Percentiles rank a stretch among this genome's conserved stretches.
Conservation (phyloP, 2,113 vertebrate genomes). For the Proterorhinus semilunaris region DNA sequence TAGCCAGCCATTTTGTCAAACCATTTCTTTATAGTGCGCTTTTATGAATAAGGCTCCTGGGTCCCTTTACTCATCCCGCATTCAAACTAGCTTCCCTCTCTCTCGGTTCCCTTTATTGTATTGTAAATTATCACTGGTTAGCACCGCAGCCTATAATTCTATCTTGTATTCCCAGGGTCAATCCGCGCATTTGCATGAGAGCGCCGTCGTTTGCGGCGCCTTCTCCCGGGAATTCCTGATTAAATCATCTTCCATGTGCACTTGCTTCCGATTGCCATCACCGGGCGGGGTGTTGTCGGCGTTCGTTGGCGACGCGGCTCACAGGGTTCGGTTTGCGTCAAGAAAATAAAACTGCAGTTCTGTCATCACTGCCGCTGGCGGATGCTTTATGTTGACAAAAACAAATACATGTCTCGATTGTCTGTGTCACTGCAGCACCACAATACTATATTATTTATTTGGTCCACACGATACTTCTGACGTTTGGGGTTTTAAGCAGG, state of each 20-base stretch:
- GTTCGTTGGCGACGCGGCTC: too few relatives aligned
- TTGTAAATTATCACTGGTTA: conserved; percentile 10
- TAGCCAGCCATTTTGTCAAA: conserved; percentile 8
- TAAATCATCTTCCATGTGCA: conserved; percentile 48
- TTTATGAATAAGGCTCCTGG: conserved; percentile 11
- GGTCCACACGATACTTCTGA: too few relatives aligned
- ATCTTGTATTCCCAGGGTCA: conserved; percentile 5
- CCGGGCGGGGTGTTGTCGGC: conserved; percentile 8
- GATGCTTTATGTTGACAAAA: too few relatives aligned
- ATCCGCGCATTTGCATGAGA: conserved; percentile 7
- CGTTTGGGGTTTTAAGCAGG: too few relatives aligned
- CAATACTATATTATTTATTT: too few relatives aligned
- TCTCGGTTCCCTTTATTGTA: not conserved
- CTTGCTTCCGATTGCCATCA: conserved; percentile 40
- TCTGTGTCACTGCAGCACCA: too few relatives aligned
- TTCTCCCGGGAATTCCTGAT: conserved; percentile 43
- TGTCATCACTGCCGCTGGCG: too few relatives aligned
- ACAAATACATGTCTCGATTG: too few relatives aligned
- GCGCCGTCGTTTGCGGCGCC: not conserved
- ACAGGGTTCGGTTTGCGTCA: too few relatives aligned
- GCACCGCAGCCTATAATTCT: conserved; percentile 1
- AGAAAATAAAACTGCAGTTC: too few relatives aligned
- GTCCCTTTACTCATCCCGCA: conserved; percentile 9
- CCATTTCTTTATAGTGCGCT: conserved; percentile 11
- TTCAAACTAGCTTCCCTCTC: conserved; percentile 14